Evolutionary conservation across 2,888 invertebrate species (phyloP).

Genomic region (Acrocyrtus sp.): DNA sequence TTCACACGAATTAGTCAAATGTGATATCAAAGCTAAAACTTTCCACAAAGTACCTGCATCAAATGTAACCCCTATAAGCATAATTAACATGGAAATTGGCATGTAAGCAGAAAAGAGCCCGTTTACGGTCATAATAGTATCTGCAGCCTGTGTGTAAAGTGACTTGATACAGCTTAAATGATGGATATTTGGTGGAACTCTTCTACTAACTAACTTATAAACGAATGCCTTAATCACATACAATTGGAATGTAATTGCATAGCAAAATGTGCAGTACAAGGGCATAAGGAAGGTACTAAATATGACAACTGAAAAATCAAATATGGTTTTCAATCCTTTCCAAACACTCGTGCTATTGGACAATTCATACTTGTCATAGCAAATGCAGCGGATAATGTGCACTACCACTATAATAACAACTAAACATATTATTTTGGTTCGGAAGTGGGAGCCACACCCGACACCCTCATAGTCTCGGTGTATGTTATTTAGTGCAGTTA

Average conservation of each 20-base stretch:
- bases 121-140: slow-evolving; percentile 42
- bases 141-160: slow-evolving; percentile 29
- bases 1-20: no score
- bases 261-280: slow-evolving; percentile 35
- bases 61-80: not conserved
- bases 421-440: slow-evolving; percentile 19
- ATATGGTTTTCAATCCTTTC: no score
- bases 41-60: not conserved
- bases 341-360: no score
- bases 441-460: not conserved
- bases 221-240: slow-evolving; percentile 31
- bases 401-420: slow-evolving; percentile 18
- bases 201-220: slow-evolving; percentile 15
- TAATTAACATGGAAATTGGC: slow-evolving; percentile 24
- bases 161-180: slow-evolving; percentile 38
- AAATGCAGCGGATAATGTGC: slow-evolving; percentile 35
- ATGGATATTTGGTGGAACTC: slow-evolving; percentile 7
- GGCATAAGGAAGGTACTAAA: slow-evolving; percentile 49
- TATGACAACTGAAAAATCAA: no score
- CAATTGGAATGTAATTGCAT: slow-evolving; percentile 37
- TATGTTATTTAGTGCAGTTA: slow-evolving; percentile 10
- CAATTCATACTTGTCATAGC: slow-evolving; percentile 21
- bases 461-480: slow-evolving; percentile 9
- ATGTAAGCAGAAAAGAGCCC: slow-evolving; percentile 22
- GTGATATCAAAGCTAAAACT: not conserved